A percentile compares a stretch with the other conserved stretches of the same genome.
Conservation (phyloP, 1,140 invertebrate species). For the Calephelis virginiensis region DNA sequence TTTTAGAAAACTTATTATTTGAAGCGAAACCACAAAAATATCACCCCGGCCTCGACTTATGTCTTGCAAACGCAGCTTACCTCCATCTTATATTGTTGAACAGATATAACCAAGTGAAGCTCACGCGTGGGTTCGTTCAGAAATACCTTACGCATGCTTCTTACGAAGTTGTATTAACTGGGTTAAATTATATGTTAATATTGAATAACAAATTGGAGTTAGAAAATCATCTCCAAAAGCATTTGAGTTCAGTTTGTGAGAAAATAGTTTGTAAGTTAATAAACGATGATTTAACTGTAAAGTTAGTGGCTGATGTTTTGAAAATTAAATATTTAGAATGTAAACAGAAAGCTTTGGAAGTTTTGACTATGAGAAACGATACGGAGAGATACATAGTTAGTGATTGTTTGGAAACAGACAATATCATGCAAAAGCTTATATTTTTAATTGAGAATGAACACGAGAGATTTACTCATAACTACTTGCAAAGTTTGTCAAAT, state of each 20-base stretch:
- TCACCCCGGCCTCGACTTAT: conserved; percentile 44
- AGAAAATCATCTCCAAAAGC: conserved; percentile 42
- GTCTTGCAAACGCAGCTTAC: conserved; percentile 44
- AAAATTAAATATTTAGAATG: conserved; percentile 54
- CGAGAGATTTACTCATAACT: conserved; percentile 64
- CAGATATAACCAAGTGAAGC: conserved; percentile 25
- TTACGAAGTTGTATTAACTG: conserved; percentile 53
- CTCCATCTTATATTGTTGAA: conserved; percentile 40
- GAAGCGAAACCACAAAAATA: conserved; percentile 14
- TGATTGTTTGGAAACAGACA: conserved; percentile 26
- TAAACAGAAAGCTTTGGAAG: conserved; percentile 49
- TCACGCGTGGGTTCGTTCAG: conserved; percentile 29
- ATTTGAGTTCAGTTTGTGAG: conserved; percentile 32
- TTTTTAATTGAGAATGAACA: conserved; percentile 48
- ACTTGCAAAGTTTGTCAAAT: conserved; percentile 51
- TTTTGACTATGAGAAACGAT: conserved; percentile 43
- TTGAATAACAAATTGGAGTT: conserved; percentile 37
- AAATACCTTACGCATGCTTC: conserved; percentile 37
- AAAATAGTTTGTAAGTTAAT: conserved; percentile 13
- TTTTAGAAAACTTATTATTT: conserved; percentile 40
- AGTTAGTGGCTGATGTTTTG: not conserved
- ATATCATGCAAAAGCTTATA: conserved; percentile 37
- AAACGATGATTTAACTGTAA: not conserved
- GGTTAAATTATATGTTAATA: conserved; percentile 50
- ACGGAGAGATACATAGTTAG: conserved; percentile 43